These are phyloP conservation scores for Barbus barbus DNA, from an alignment of 2,113 vertebrate genomes.

Conservation along the genomic window DNA sequence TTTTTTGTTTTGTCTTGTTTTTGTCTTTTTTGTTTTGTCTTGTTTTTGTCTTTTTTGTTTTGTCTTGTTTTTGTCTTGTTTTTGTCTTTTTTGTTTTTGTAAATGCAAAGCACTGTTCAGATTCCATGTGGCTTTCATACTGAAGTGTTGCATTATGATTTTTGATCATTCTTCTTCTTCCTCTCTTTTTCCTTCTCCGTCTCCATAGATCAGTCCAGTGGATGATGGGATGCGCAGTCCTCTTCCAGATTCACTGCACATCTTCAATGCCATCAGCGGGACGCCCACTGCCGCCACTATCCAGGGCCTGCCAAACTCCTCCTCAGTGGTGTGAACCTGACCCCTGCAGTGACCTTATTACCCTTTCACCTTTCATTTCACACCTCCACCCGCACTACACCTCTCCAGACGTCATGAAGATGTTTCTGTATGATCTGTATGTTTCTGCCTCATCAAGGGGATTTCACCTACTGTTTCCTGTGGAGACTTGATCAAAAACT, in stretches of 20 bases:
- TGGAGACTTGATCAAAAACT: conserved; percentile 57
- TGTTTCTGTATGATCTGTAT: no score
- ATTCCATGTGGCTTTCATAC: not conserved
- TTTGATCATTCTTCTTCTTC: not conserved
- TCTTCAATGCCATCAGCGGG: conserved; percentile 98
- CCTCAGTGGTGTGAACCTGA: conserved; percentile 88
- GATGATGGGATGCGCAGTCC: conserved; percentile 88
- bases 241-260: conserved; percentile 91
- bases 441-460: conserved; percentile 27
- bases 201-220: conserved; percentile 82
- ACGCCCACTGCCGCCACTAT: conserved; percentile 92
- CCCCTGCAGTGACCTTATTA: conserved; percentile 28
- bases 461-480: conserved; percentile 64
- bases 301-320: conserved; percentile 92
- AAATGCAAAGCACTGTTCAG: not conserved
- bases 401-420: no score
- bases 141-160: not conserved
- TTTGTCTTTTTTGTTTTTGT: no score
- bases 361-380: not conserved
- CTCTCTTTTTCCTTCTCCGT: conserved; percentile 29
- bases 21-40: no score
- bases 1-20: no score
- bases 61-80: no score
- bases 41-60: no score
- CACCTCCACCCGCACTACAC: no score